A percentile compares a stretch with the other conserved stretches of the same genome.
Conservation (phyloP, 2,113 vertebrate genomes). For the Amphiprion ocellaris region DNA sequence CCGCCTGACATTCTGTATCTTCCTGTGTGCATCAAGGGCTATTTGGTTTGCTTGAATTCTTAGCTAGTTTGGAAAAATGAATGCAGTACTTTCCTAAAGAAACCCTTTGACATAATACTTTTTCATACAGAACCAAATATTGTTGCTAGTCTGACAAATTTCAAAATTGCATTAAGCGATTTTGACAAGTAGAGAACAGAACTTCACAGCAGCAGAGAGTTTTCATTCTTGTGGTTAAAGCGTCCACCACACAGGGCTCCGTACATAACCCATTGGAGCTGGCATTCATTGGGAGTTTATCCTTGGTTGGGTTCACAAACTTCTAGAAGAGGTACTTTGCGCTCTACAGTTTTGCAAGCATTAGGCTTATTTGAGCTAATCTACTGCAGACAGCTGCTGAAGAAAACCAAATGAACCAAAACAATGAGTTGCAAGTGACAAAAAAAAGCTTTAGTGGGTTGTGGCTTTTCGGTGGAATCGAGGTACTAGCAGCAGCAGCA, state of each 20-base stretch:
- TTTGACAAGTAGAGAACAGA: constrained; percentile 53
- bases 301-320: neutral
- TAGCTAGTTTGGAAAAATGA: constrained; percentile 38
- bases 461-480: constrained; percentile 22
- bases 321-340: constrained; percentile 5
- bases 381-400: constrained; percentile 15
- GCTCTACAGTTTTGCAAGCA: constrained; percentile 7
- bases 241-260: neutral
- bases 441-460: constrained; percentile 11
- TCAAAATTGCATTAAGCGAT: constrained; percentile 19
- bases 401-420: constrained; percentile 38
- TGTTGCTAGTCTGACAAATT: constrained; percentile 10
- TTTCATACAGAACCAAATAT: constrained; percentile 52
- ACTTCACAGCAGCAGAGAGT: constrained; percentile 6
- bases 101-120: constrained; percentile 43
- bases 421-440: constrained; percentile 9
- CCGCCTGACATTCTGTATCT: neutral
- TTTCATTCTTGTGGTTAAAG: neutral
- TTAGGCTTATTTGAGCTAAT: constrained; percentile 4
- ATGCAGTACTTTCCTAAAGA: constrained; percentile 60
- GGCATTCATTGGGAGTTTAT: too few relatives aligned
- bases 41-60: constrained; percentile 15
- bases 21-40: constrained; percentile 1
- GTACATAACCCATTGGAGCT: neutral
- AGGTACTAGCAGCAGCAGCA: neutral